Percentiles rank a stretch among this genome's conserved stretches.
These are phyloP conservation scores for Periparus ater DNA, from an alignment of 2,797 vertebrate species.

Conservation along the genomic window DNA sequence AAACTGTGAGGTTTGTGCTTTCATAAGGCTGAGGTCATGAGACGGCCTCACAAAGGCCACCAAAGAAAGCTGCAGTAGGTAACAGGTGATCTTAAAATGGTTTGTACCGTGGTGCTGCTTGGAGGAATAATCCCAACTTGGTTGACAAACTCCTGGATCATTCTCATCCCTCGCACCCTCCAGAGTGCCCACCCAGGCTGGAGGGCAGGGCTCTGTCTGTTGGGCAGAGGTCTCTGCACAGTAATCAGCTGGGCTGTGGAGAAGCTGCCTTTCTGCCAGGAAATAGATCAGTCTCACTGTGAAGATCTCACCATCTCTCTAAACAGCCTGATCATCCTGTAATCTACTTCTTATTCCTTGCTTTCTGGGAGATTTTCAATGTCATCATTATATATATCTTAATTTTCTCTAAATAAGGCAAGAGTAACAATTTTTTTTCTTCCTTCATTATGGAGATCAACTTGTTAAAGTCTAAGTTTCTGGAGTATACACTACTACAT, in stretches of 20 bases:
- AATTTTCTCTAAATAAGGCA: neutral
- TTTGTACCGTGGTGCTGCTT: neutral
- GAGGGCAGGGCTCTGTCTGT: fast-evolving
- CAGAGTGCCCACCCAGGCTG: neutral
- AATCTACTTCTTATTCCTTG: neutral
- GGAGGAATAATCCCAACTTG: neutral
- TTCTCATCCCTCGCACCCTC: neutral
- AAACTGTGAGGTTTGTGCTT: neutral
- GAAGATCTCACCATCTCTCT: neutral
- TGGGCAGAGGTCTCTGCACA: neutral
- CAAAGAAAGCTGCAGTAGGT: neutral
- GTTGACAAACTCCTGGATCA: neutral
- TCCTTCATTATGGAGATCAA: neutral
- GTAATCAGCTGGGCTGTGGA: neutral
- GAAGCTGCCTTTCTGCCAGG: neutral
- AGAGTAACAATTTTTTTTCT: neutral
- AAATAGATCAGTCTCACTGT: neutral
- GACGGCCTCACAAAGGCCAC: neutral
- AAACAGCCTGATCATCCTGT: neutral
- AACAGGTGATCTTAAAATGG: neutral
- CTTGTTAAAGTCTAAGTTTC: neutral
- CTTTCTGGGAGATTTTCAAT: neutral
- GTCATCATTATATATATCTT: neutral
- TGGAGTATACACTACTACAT: neutral
- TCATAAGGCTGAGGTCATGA: neutral